These are phyloP conservation scores for Prionchulus punctatus DNA, from an alignment of 2,888 invertebrate species.

Conservation along the genomic window DNA sequence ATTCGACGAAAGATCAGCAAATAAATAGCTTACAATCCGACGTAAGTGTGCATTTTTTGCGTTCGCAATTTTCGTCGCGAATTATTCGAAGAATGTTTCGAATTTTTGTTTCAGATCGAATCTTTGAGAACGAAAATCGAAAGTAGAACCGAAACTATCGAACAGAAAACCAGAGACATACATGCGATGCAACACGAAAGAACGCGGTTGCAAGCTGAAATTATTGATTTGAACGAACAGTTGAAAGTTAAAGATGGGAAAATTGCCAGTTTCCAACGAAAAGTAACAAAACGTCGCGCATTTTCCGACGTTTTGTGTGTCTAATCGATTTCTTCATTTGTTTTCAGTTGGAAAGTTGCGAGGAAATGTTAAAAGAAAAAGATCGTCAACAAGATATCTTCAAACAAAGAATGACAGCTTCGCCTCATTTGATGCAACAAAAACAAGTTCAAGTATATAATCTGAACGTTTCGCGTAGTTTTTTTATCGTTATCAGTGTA, in stretches of 20 bases:
- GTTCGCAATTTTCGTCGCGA: not conserved
- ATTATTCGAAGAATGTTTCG: too few relatives aligned
- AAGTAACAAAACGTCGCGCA: too few relatives aligned
- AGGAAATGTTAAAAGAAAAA: conserved; percentile 89
- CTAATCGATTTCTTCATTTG: too few relatives aligned
- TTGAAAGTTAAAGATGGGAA: conserved; percentile 92
- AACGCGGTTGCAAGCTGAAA: conserved; percentile 60
- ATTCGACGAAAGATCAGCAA: conserved; percentile 94
- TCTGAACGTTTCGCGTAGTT: not conserved
- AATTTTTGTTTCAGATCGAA: too few relatives aligned
- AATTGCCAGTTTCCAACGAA: conserved; percentile 83
- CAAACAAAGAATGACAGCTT: conserved; percentile 23
- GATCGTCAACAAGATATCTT: conserved; percentile 91
- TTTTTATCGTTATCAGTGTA: too few relatives aligned
- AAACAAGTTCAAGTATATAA: conserved; percentile 12
- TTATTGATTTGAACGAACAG: conserved; percentile 81
- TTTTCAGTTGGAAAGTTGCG: conserved; percentile 78
- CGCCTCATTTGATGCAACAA: conserved; percentile 12
- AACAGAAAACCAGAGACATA: conserved; percentile 79
- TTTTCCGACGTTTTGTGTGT: not conserved
- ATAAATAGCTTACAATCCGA: conserved; percentile 95
- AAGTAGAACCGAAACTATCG: conserved; percentile 84
- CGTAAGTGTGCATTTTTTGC: too few relatives aligned
- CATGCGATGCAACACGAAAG: conserved; percentile 57
- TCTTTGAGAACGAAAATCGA: conserved; percentile 77